phyloP scores from a whole-genome alignment of 1,140 invertebrate genomes.

The Hesperophylax magnus region DNA sequence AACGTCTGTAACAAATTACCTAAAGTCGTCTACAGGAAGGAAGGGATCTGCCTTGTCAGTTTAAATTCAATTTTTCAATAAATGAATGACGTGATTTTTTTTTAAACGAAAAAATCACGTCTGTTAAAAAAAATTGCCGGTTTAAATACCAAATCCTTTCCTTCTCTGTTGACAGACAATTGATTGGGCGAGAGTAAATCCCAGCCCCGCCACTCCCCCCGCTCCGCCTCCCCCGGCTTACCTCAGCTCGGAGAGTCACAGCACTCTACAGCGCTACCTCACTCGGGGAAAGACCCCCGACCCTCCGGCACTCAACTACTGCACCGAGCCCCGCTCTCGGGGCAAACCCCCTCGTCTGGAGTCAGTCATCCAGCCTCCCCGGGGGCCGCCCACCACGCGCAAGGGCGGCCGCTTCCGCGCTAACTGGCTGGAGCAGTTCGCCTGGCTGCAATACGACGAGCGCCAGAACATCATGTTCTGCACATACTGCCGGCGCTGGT shows the following conservation, averaged over 20 bases:
- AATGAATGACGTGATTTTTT: conserved; percentile 50
- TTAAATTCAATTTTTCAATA: conserved; percentile 48
- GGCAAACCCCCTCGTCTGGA: conserved; percentile 48
- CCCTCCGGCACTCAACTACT: conserved; percentile 15
- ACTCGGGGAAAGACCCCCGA: conserved; percentile 40
- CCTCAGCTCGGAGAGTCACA: conserved; percentile 30
- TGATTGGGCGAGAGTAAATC: conserved; percentile 62
- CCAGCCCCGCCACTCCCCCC: conserved; percentile 37
- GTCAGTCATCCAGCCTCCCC: conserved; percentile 58
- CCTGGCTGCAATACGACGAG: conserved; percentile 80
- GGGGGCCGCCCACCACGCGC: conserved; percentile 59
- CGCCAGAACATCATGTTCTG: conserved; percentile 79
- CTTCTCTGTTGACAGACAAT: conserved; percentile 80
- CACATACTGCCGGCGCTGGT: conserved; percentile 81
- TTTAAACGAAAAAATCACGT: conserved; percentile 50
- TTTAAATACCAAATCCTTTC: conserved; percentile 73
- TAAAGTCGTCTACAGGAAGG: conserved; percentile 62
- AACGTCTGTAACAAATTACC: conserved; percentile 47
- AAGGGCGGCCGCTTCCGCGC: conserved; percentile 76
- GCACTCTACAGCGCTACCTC: conserved; percentile 54
- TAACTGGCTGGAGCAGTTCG: conserved; percentile 77
- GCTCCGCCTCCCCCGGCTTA: conserved; percentile 14
- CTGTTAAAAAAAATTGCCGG: conserved; percentile 42
- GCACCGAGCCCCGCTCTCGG: conserved; percentile 47
- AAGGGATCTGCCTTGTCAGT: conserved; percentile 64